Evolutionary conservation across 2,113 vertebrate genomes (phyloP), one percentile per base, ranked within the genome.

Genomic region (Harpagus bidentatus): DNA sequence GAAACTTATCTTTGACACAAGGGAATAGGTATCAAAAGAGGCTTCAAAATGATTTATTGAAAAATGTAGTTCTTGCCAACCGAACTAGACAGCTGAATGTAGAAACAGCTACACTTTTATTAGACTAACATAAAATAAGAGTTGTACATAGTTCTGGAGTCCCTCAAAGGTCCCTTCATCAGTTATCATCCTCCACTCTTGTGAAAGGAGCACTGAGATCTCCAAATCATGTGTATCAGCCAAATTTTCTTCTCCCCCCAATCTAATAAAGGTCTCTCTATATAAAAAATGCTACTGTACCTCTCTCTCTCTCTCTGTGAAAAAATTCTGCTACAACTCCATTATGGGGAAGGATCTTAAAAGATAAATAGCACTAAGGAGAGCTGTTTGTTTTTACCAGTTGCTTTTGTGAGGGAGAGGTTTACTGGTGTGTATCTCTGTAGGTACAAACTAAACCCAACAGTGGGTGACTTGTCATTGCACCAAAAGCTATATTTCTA

Each of bases 31-130:
- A 97, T 82, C 87, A 97, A 96, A 97, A 95, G 85, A 82, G n/a
- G 56, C 29, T 94, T 88, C 76, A 94, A 95, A 95, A 90, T 89
- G 76, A 96, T 98, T 97, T 95, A 97, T 97, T 96, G 93, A 95
- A 94, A 97, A 97, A 96, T 40, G 61, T 62, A 83, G 56, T 67
- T 72, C 82, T 94, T 95, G 78, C 80, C 95, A 97, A 58, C 63
- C 61, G 85, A 97, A 82, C 71, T 87, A 84, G 10, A 88, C 82
- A 94, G 91, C 66, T 93, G 96, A 90, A 88, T 90, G 84, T 50
- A 63, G 95, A 94, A 97, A 42, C 32, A 86, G 95, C 66, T 67
- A 90, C 17, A n/a, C 42, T 96, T 97, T 97, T 97, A 96, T 97
- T 88, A 97, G 69, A 79, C 52, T 76, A 94, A 96, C 21, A 42